phyloP scores from a whole-genome alignment of 2,113 vertebrate species.

The Pyxicephalus adspersus region DNA sequence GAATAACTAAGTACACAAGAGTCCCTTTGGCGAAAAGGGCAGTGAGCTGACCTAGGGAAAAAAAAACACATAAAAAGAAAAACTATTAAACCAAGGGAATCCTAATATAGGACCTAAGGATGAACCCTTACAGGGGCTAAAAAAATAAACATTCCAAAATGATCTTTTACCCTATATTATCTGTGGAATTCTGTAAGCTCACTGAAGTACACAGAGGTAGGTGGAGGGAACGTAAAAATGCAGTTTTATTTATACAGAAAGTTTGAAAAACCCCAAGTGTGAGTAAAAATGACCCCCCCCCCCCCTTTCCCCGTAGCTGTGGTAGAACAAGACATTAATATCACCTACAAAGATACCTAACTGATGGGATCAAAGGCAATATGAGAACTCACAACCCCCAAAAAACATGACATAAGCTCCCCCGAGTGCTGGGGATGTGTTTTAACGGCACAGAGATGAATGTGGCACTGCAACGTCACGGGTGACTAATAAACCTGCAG shows the following conservation, averaged over 20 bases:
- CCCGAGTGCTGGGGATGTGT: constrained; percentile 21
- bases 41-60: not conserved
- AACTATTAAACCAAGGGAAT: constrained; percentile 29
- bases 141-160: constrained; percentile 2
- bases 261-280: constrained; percentile 37
- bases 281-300: constrained; percentile 26
- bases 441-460: constrained; percentile 40
- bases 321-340: constrained; percentile 2
- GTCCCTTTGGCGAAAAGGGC: constrained; percentile 36
- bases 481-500: constrained; percentile 2
- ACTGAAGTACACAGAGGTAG: constrained; percentile 23
- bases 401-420: not conserved
- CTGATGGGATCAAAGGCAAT: constrained; percentile 19
- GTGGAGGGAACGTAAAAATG: constrained; percentile 20
- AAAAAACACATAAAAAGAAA: not conserved
- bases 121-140: not conserved
- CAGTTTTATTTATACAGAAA: constrained; percentile 15
- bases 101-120: constrained; percentile 51
- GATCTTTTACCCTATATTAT: not conserved
- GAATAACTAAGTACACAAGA: not conserved
- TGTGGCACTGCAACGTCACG: constrained; percentile 6
- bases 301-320: constrained; percentile 2
- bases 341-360: constrained; percentile 8
- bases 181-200: constrained; percentile 23
- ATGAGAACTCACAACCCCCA: constrained; percentile 27